These are phyloP conservation scores for Tolypeutes matacus DNA, from an alignment of 2,797 vertebrate genomes.

Conservation along the genomic window DNA sequence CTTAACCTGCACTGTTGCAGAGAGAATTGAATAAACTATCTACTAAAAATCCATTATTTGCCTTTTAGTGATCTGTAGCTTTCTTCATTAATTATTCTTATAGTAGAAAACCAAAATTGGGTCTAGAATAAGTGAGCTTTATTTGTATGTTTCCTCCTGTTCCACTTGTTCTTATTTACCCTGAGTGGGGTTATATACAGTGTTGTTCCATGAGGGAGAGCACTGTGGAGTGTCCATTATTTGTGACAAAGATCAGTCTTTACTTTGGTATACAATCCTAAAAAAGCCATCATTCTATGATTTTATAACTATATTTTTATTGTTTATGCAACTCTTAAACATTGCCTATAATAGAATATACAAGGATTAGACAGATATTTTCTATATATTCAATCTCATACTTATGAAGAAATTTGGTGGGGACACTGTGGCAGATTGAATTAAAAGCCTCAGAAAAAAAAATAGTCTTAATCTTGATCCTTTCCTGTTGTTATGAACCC, in stretches of 20 bases:
- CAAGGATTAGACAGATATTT: not conserved
- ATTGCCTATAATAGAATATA: not conserved
- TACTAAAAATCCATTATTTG: not conserved
- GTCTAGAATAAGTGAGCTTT: not conserved
- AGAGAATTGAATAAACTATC: not conserved
- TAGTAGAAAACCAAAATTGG: not conserved
- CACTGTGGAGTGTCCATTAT: not conserved
- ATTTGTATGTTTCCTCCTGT: not conserved
- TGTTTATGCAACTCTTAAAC: not conserved
- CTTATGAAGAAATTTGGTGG: not conserved
- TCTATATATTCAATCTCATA: not conserved
- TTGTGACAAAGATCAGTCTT: not conserved
- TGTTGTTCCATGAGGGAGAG: not conserved
- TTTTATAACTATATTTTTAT: not conserved
- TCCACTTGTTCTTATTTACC: too few species aligned
- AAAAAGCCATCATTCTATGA: too few species aligned
- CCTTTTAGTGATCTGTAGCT: fast-evolving
- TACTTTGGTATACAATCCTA: fast-evolving
- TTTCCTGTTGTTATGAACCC: too few species aligned
- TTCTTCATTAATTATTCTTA: not conserved
- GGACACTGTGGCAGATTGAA: too few species aligned
- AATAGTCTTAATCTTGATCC: too few species aligned
- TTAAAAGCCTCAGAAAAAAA: too few species aligned
- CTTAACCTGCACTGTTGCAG: not conserved
- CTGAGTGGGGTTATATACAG: fast-evolving